Evolutionary conservation across 2,888 invertebrate genomes (phyloP).

Genomic region (Cartodere bifasciata): DNA sequence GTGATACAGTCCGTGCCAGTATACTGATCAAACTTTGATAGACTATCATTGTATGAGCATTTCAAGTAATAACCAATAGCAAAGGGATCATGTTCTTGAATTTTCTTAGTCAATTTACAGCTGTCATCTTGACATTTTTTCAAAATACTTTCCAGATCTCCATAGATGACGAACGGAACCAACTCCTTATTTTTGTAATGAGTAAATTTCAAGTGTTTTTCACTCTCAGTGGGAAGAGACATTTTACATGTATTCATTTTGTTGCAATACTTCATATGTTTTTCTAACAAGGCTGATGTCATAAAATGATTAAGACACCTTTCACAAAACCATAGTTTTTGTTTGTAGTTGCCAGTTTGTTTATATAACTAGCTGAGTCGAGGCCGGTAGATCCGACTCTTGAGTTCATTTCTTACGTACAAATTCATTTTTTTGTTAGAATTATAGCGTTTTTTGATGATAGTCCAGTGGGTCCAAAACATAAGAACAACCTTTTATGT

Average conservation of each 20-base stretch:
- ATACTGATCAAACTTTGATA: conserved; percentile 8
- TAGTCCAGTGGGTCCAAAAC: too few relatives aligned
- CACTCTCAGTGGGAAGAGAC: not conserved
- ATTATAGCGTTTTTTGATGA: too few relatives aligned
- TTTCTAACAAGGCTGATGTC: not conserved
- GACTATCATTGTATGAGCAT: conserved; percentile 10
- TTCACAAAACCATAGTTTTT: conserved; percentile 9
- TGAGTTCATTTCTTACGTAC: conserved; percentile 10
- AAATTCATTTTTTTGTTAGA: conserved; percentile 6
- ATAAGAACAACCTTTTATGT: too few relatives aligned
- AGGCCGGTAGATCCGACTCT: conserved; percentile 4
- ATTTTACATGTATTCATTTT: conserved; percentile 8
- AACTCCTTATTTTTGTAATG: conserved; percentile 5
- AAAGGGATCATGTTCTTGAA: conserved; percentile 9
- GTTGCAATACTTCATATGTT: conserved; percentile 7
- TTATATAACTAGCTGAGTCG: conserved; percentile 6
- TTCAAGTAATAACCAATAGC: conserved; percentile 11
- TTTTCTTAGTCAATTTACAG: not conserved
- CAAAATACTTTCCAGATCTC: conserved; percentile 10
- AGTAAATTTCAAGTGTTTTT: conserved; percentile 8
- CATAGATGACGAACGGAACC: conserved; percentile 10
- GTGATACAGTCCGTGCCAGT: conserved; percentile 9
- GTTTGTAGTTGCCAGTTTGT: conserved; percentile 2
- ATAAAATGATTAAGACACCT: conserved; percentile 11
- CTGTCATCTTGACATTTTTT: conserved; percentile 4